Evolutionary conservation across 2,113 vertebrate species (phyloP).

Genomic region (Aspidoscelis tigris): DNA sequence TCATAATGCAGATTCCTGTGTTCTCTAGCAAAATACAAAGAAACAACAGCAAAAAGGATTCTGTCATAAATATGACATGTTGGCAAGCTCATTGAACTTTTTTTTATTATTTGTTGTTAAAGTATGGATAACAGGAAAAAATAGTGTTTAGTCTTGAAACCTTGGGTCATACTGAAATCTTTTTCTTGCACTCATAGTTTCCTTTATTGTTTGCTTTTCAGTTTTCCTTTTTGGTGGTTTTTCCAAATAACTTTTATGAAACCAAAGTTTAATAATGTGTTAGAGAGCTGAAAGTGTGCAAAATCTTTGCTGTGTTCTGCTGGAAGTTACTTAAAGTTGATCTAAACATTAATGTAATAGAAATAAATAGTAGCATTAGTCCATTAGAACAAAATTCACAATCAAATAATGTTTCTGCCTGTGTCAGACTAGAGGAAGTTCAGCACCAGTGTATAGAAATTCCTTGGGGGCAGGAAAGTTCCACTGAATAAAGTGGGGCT

Average conservation of each 20-base stretch:
- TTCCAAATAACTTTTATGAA: background rate
- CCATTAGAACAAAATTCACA: background rate
- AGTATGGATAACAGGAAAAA: constrained; percentile 28
- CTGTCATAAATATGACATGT: constrained; percentile 62
- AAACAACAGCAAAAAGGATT: constrained; percentile 63
- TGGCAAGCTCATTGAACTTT: constrained; percentile 56
- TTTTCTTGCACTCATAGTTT: background rate
- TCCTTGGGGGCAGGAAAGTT: background rate
- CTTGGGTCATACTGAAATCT: constrained; percentile 37
- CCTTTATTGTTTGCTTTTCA: constrained; percentile 25
- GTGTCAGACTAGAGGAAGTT: background rate
- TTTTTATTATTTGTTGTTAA: constrained; percentile 39
- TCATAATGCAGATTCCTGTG: constrained; percentile 70
- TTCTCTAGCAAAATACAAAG: constrained; percentile 61
- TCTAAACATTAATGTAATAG: background rate
- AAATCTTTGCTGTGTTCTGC: background rate
- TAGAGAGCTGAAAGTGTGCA: background rate
- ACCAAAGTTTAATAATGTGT: background rate
- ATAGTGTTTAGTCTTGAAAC: constrained; percentile 33
- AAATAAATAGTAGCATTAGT: background rate
- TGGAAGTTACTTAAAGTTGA: background rate
- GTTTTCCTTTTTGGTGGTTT: background rate
- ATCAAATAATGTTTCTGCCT: background rate
- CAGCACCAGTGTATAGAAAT: background rate
- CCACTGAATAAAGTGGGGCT: background rate